Percentiles rank a stretch among this genome's conserved stretches.
phyloP scores from a whole-genome alignment of 2,888 invertebrate species.

The Dolichopus griseipennis region DNA sequence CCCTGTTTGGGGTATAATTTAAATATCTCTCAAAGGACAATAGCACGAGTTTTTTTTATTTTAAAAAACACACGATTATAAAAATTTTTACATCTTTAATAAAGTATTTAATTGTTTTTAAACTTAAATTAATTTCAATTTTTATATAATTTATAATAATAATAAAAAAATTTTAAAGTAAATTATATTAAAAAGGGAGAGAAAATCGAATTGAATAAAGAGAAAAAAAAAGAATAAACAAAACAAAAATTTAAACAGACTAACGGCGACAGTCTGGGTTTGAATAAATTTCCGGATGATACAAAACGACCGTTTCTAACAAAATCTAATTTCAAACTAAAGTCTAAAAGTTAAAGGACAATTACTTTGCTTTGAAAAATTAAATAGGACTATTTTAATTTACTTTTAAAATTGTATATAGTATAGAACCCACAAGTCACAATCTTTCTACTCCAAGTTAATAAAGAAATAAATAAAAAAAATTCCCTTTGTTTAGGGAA shows the following conservation, averaged over 20 bases:
- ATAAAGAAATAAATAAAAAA: background rate
- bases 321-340: background rate
- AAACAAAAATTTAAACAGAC: background rate
- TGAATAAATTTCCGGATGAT: background rate
- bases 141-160: no score
- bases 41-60: no score
- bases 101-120: no score
- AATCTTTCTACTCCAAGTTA: no score
- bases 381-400: background rate
- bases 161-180: background rate
- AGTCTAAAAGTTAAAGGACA: background rate
- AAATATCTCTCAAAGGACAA: background rate
- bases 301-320: background rate
- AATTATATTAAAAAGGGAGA: background rate
- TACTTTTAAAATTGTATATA: background rate
- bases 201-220: no score
- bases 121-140: no score
- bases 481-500: background rate
- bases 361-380: background rate
- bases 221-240: background rate
- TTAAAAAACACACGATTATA: no score
- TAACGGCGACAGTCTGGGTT: background rate
- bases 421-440: background rate
- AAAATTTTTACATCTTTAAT: no score
- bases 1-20: background rate